Evolutionary conservation across 2,113 vertebrate species (phyloP).

Genomic region (Notechis scutatus): DNA sequence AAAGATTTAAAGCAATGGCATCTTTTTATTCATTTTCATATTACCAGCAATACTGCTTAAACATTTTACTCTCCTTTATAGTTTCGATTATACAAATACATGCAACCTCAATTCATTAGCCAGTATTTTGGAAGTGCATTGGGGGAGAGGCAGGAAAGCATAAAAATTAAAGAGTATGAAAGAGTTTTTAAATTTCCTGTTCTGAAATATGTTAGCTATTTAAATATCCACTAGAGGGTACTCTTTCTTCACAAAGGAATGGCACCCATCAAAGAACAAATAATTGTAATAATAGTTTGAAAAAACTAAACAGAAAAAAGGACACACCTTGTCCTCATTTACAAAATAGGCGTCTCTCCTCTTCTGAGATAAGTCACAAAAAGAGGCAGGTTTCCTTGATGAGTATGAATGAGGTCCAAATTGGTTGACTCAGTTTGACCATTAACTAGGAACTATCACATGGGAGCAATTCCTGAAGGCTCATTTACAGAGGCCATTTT

Average conservation of each 20-base stretch:
- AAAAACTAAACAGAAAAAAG: not conserved
- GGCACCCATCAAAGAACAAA: not conserved
- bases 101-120: not conserved
- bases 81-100: not conserved
- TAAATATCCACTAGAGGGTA: slow-evolving; percentile 68
- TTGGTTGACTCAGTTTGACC: not conserved
- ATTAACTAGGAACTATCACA: not conserved
- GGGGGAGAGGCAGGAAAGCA: slow-evolving; percentile 33
- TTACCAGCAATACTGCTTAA: not conserved
- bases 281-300: not conserved
- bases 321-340: not conserved
- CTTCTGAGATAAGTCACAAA: not conserved
- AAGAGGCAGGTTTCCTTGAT: not conserved
- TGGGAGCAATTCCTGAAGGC: not conserved
- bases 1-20: not conserved
- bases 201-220: accelerated
- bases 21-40: not conserved
- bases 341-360: accelerated
- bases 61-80: not conserved
- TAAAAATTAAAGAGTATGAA: not conserved
- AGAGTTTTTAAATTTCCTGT: slow-evolving; percentile 37
- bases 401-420: not conserved
- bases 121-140: not conserved
- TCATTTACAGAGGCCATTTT: not conserved
- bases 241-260: slow-evolving; percentile 44